Base-by-base conservation (phyloP, 2,888 invertebrate species). In the Acheta domesticus region DNA sequence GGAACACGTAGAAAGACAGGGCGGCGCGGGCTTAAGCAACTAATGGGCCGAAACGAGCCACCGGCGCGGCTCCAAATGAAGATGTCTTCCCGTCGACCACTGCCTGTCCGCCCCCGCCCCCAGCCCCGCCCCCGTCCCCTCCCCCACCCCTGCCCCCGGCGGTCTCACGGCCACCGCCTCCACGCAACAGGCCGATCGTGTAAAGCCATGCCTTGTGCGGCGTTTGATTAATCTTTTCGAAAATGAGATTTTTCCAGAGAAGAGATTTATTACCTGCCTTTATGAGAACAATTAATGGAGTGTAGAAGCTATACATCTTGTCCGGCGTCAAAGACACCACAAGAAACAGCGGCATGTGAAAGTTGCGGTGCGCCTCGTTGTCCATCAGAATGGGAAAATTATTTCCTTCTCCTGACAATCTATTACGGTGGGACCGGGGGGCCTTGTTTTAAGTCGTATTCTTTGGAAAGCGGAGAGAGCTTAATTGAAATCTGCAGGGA, bases 281-380 rank as follows among this genome's bases (percentile, higher is more conserved):
- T 62, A 62, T 62, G 62, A n/a, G 16, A 62, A 62, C 62, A 62
- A 62, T 62, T 62, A 62, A 62, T 62, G 62, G 62, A 62, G 16
- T 62, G 62, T 62, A 62, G 62, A 62, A 62, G n/a, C 62, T 14
- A 62, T 62, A 62, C 62, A 62, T 62, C 62, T 62, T 62, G 62
- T 62, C 16, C n/a, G 62, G 62, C n/a, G 62, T 14, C 62, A 62
- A 62, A 62, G 62, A 62, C 62, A 62, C 62, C 62, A 62, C 16
- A 62, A 62, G 62, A n/a, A 14, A 4, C 62, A 62, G 12, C 14
- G 62, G 62, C 14, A 62, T 62, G 62, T 62, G 62, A 62, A 62
- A n/a, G 14, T 62, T 62, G 62, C 62, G n/a, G 36, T 36, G 16
- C 14, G n/a, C 16, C 62, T 62, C 62, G 14, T 19, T 62, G 62